A percentile compares a stretch with the other conserved stretches of the same genome.
These are phyloP conservation scores for Betta splendens DNA, from an alignment of 2,797 vertebrate species.

Conservation along the genomic window DNA sequence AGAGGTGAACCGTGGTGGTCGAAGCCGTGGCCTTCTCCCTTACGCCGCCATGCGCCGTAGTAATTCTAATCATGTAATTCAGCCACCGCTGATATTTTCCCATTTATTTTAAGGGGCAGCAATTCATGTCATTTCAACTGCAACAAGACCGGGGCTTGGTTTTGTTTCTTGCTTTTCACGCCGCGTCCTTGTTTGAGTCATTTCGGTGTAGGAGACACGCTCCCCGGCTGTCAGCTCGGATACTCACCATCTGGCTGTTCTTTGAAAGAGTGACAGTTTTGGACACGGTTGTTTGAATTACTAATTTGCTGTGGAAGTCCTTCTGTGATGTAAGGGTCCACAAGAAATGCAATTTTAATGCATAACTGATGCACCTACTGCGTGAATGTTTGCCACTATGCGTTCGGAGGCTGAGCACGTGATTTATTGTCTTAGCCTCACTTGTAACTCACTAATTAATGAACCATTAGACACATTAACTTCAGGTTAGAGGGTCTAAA, in stretches of 20 bases:
- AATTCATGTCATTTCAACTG: slow-evolving; percentile 25
- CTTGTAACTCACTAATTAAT: slow-evolving; percentile 28
- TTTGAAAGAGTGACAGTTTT: slow-evolving; percentile 62
- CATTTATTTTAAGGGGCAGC: slow-evolving; percentile 39
- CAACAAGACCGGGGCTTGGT: slow-evolving; percentile 29
- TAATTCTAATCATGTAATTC: slow-evolving; percentile 59
- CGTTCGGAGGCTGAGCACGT: slow-evolving; percentile 6
- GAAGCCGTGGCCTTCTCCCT: slow-evolving; percentile 50
- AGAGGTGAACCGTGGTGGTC: slow-evolving; percentile 59
- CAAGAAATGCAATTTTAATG: slow-evolving; percentile 43
- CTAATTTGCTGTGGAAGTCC: slow-evolving; percentile 57
- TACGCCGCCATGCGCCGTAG: slow-evolving; percentile 22
- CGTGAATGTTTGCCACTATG: slow-evolving; percentile 19
- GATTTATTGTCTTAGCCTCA: slow-evolving; percentile 9
- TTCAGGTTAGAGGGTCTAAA: slow-evolving; percentile 25
- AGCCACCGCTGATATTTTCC: slow-evolving; percentile 38
- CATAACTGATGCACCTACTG: slow-evolving; percentile 5
- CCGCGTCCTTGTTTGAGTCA: slow-evolving; percentile 52
- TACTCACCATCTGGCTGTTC: slow-evolving; percentile 70
- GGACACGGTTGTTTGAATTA: slow-evolving; percentile 61
- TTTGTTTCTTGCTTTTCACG: slow-evolving; percentile 17
- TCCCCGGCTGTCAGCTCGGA: slow-evolving; percentile 47
- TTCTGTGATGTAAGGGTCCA: slow-evolving; percentile 37
- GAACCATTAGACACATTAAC: slow-evolving; percentile 7
- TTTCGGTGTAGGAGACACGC: slow-evolving; percentile 32